Conservation (phyloP, 1,140 invertebrate species). For the Drosophila virilis region DNA sequence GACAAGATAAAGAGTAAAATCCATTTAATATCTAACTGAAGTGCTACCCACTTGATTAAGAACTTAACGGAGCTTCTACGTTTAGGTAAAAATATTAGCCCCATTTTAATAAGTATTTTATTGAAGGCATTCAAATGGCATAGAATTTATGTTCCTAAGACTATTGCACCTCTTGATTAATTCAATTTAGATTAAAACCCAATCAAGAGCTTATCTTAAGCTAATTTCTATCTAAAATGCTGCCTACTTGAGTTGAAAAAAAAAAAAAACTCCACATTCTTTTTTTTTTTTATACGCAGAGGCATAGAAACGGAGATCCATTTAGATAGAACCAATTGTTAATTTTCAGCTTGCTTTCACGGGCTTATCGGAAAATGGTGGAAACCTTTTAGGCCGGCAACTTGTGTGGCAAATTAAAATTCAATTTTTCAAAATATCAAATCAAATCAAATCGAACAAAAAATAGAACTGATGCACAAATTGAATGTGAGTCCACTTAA, state of each 20-base stretch:
- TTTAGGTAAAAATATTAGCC: too few species aligned
- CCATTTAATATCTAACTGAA: too few species aligned
- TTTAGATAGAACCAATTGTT: conserved; percentile 35
- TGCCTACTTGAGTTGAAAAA: conserved; percentile 6
- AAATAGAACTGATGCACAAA: conserved; percentile 46
- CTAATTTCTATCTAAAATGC: conserved; percentile 8
- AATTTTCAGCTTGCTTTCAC: conserved; percentile 59
- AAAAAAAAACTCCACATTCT: too few species aligned
- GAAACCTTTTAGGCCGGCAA: conserved; percentile 69
- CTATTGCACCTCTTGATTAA: background rate
- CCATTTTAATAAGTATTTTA: background rate
- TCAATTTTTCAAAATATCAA: conserved; percentile 74
- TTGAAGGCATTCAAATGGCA: background rate
- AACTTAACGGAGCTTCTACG: too few species aligned
- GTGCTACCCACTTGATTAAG: too few species aligned
- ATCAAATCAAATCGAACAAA: conserved; percentile 46
- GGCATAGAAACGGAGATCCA: conserved; percentile 12
- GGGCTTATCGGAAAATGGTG: conserved; percentile 69
- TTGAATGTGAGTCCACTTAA: conserved; percentile 69
- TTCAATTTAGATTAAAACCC: conserved; percentile 9
- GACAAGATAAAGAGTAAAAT: too few species aligned
- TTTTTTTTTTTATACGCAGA: conserved; percentile 1
- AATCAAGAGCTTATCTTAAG: conserved; percentile 4
- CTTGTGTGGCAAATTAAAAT: conserved; percentile 83
- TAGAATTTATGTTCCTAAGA: background rate